Percentiles rank a stretch among this genome's conserved stretches.
Conservation (phyloP, 2,888 invertebrate species). For the Agrochola lychnidis region DNA sequence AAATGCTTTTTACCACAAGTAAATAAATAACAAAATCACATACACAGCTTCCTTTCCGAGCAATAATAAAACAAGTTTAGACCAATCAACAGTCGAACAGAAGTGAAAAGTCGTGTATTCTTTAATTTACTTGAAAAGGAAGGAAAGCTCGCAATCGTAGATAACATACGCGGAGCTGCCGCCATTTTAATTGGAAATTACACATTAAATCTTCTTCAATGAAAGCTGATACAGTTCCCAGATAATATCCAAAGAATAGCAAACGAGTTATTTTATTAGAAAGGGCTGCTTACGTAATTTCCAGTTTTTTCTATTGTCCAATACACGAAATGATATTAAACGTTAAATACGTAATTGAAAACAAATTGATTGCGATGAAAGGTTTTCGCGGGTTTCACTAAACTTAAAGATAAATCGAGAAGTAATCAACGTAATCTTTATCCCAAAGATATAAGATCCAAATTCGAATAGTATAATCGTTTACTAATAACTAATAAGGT, state of each 20-base stretch:
- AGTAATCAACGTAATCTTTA: constrained; percentile 4
- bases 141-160: constrained; percentile 48
- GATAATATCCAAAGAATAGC: constrained; percentile 21
- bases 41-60: constrained; percentile 16
- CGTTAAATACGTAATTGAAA: constrained; percentile 59
- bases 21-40: constrained; percentile 37
- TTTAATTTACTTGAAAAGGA: constrained; percentile 60
- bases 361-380: constrained; percentile 58
- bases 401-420: background rate
- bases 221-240: constrained; percentile 45
- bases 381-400: constrained; percentile 33
- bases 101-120: constrained; percentile 53
- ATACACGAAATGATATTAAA: constrained; percentile 56
- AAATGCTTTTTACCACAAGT: constrained; percentile 2
- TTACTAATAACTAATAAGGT: constrained; percentile 45
- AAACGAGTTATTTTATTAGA: constrained; percentile 56
- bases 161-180: constrained; percentile 3
- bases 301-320: constrained; percentile 56
- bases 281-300: constrained; percentile 58
- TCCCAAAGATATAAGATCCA: constrained; percentile 1
- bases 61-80: constrained; percentile 47
- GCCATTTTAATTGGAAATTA: constrained; percentile 49
- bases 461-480: constrained; percentile 18
- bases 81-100: constrained; percentile 51
- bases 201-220: constrained; percentile 48